Percentiles rank a stretch among this genome's conserved stretches.
Conservation (phyloP, 2,888 invertebrate species). For the Chrysodeixis includens region DNA sequence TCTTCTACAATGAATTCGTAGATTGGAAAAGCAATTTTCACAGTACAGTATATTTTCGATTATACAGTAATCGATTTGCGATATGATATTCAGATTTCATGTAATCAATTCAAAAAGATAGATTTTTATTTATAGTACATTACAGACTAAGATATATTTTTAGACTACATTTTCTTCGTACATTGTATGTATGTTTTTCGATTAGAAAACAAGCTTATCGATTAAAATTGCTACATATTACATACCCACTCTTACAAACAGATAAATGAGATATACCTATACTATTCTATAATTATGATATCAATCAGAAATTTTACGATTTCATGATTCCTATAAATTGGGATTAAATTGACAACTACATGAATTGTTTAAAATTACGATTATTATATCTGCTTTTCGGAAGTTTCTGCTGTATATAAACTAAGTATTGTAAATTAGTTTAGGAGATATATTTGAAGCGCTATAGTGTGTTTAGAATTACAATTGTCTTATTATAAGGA, state of each 20-base stretch:
- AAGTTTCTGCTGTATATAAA: conserved; percentile 11
- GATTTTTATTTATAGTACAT: conserved; percentile 7
- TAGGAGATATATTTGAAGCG: neutral
- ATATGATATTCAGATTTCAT: conserved; percentile 38
- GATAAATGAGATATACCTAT: conserved; percentile 28
- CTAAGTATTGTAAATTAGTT: neutral
- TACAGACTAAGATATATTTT: conserved; percentile 32
- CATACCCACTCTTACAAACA: conserved; percentile 23
- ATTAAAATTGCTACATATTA: conserved; percentile 21
- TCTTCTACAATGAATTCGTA: conserved; percentile 12
- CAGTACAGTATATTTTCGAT: conserved; percentile 10
- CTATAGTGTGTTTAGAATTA: neutral
- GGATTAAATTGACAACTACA: conserved; percentile 52
- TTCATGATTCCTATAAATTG: conserved; percentile 37
- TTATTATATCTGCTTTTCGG: conserved; percentile 16
- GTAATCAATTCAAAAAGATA: conserved; percentile 28
- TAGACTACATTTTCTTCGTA: conserved; percentile 19
- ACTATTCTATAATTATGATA: conserved; percentile 25
- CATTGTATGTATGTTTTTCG: conserved; percentile 13
- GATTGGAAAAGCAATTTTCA: conserved; percentile 18
- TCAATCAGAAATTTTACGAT: conserved; percentile 30
- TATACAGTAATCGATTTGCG: conserved; percentile 35
- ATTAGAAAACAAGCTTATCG: conserved; percentile 18
- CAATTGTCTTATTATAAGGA: neutral
- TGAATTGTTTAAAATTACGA: conserved; percentile 31